Percentiles rank a stretch among this genome's conserved stretches.
Conservation (phyloP, 2,113 vertebrate genomes). For the cat (Felis catus) region F.catus_Fca126_mat1.0 CM031412.1:140945501-140946000, state of each 20-base stretch:
- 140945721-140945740: neutral
- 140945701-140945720: neutral
- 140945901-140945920: neutral
- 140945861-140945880: neutral
- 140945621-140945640: neutral
- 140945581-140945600: neutral
- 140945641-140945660: neutral
- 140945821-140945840: neutral
- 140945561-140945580: neutral
- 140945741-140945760: neutral
- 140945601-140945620: neutral
- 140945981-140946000: neutral
- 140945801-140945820: neutral
- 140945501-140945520: neutral
- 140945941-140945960: neutral
- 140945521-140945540: neutral
- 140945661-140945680: neutral
- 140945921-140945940: neutral
- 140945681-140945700: neutral
- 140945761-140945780: neutral
- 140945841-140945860: neutral
- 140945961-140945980: neutral
- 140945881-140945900: neutral
- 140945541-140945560: neutral
- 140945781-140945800: neutral